Base-by-base conservation (phyloP, 2,797 vertebrate genomes). In the Pitangus sulphuratus region DNA sequence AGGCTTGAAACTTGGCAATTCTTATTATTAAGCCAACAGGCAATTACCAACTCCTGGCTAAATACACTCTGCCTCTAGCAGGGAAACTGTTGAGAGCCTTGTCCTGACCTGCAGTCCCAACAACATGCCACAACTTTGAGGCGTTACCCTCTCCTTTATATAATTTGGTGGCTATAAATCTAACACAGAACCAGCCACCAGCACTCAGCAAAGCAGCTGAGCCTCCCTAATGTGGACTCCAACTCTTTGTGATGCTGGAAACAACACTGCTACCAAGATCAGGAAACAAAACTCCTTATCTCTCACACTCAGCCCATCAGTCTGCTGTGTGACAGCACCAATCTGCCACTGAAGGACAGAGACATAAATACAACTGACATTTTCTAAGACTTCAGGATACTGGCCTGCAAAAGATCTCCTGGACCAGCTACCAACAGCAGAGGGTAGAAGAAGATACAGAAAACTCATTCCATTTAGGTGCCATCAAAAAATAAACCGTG, bases 301-400 rank as follows among this genome's bases (percentile, higher is more conserved):
- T 84, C 82, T 85, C 61, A 12, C 10, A 30, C 39, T 54, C 40
- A 88, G 87, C 69, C 50, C 65, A 84, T 84, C 65, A 64, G 57
- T 58, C 72, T 80, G 28, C 57, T 30, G 18, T 4, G 12, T 19
- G 69, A 87, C 91, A 96, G 93, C 64, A 57, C 69, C 72, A 87
- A 90, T 58, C 85, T 90, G 57, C 83, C 86, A 1, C 76, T 81
- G 87, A 89, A 93, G 90, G 72, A 84, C 85, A 91, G 65, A 84
- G 58, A 61, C 69, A 80, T 86, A 93, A 97, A 89, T 47, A 93
- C 18, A 88, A 75, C 50, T 70, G 76, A 69, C 72, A 58, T 58
- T 88, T 81, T 26, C 57, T 60, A 69, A 2, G 2, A 62, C 58
- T 69, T 78, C 40, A 66, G 42, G 57, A 54, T n/a, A 64, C 5